Conservation (phyloP, 2,113 vertebrate genomes). For the Odobenus rosmarus region DNA sequence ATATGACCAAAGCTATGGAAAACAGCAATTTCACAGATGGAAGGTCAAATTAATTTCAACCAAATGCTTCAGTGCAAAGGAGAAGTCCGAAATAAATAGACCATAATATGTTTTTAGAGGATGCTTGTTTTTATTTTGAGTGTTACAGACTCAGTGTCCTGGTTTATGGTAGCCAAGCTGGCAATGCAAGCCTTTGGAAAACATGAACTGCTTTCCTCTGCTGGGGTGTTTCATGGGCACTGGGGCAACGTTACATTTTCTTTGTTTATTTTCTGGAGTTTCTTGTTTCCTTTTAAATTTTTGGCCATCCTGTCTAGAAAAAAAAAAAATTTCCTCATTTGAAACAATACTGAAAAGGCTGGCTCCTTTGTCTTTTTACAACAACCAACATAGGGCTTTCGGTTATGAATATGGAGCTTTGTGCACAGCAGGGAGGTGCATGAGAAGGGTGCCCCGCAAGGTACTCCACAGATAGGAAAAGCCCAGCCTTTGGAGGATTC, state of each 20-base stretch:
- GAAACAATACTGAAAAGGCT: neutral
- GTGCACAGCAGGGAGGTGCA: accelerated
- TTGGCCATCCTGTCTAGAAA: neutral
- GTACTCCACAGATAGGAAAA: neutral
- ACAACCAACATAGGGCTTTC: neutral
- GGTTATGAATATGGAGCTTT: neutral
- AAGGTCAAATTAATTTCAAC: constrained; percentile 86
- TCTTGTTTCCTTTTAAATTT: constrained; percentile 13
- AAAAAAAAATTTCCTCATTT: neutral
- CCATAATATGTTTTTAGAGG: constrained; percentile 81
- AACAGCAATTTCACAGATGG: constrained; percentile 87
- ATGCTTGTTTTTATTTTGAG: constrained; percentile 80
- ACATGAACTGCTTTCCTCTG: neutral
- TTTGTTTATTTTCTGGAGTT: neutral
- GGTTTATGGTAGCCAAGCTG: constrained; percentile 79
- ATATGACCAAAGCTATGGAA: constrained; percentile 77
- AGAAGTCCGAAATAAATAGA: constrained; percentile 78
- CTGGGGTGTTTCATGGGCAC: constrained; percentile 50
- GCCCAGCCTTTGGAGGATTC: neutral
- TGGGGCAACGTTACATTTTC: neutral
- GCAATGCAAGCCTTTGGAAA: constrained; percentile 63
- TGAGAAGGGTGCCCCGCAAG: neutral
- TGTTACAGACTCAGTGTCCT: constrained; percentile 76
- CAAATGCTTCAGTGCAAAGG: constrained; percentile 79
- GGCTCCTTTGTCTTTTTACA: neutral